These are phyloP conservation scores for Phaenicophaeus curvirostris DNA, from an alignment of 2,797 vertebrate species.

Conservation along the genomic window DNA sequence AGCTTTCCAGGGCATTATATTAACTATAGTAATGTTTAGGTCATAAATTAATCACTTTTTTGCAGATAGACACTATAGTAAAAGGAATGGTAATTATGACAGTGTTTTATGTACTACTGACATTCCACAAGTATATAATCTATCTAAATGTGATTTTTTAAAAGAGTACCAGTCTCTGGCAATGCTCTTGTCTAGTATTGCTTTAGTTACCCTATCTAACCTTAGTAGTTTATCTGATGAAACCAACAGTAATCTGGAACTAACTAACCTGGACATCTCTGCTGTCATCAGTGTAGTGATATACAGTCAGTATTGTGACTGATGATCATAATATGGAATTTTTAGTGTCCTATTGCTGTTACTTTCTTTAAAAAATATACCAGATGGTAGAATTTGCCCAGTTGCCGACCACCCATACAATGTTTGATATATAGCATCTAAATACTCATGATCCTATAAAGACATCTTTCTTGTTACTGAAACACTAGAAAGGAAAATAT, in stretches of 20 bases:
- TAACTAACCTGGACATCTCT: not conserved
- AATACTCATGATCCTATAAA: not conserved
- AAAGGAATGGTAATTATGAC: not conserved
- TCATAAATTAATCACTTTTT: constrained; percentile 1
- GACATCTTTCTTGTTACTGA: not conserved
- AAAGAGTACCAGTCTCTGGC: not conserved
- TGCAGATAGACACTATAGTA: not conserved
- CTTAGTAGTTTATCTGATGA: not conserved
- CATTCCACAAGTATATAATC: not conserved
- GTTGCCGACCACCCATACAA: not conserved
- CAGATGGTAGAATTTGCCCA: not conserved
- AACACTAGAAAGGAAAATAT: not conserved
- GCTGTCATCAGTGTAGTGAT: not conserved
- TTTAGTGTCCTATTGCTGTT: not conserved
- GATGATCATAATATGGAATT: not conserved
- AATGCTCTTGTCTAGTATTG: not conserved
- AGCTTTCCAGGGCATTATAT: not conserved
- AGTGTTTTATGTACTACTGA: not conserved
- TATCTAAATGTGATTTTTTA: not conserved
- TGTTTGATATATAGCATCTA: not conserved
- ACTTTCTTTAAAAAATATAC: not conserved
- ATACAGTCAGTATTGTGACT: not conserved
- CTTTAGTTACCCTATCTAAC: not conserved
- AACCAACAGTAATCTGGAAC: not conserved
- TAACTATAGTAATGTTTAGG: not conserved